These are phyloP conservation scores for Odontomyia ornata DNA, from an alignment of 2,888 invertebrate genomes.

Conservation along the genomic window DNA sequence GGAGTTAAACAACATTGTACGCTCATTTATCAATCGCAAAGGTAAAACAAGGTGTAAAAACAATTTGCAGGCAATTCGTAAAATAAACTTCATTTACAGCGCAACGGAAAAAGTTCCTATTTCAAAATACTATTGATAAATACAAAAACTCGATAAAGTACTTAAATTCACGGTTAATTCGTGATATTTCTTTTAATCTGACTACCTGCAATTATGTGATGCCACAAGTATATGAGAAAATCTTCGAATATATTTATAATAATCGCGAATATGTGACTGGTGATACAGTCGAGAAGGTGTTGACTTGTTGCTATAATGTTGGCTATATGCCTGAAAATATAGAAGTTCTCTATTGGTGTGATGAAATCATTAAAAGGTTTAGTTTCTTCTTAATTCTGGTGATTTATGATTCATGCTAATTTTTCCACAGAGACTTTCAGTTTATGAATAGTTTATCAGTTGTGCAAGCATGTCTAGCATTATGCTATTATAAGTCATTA, in stretches of 20 bases:
- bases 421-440: constrained; percentile 66
- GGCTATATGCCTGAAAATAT: constrained; percentile 65
- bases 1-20: constrained; percentile 59
- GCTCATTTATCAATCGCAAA: constrained; percentile 59
- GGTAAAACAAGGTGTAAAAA: constrained; percentile 53
- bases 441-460: constrained; percentile 66
- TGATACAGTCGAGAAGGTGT: constrained; percentile 66
- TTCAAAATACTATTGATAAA: constrained; percentile 59
- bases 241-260: constrained; percentile 64
- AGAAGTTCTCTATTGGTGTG: constrained; percentile 61
- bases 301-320: constrained; percentile 65
- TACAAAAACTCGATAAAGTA: constrained; percentile 57
- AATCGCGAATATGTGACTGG: constrained; percentile 64
- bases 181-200: constrained; percentile 64
- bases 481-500: constrained; percentile 67
- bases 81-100: constrained; percentile 53
- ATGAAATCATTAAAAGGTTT: constrained; percentile 65
- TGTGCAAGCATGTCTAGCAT: constrained; percentile 66
- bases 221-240: constrained; percentile 64
- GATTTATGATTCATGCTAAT: constrained; percentile 8
- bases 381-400: not conserved
- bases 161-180: constrained; percentile 65
- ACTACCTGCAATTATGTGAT: constrained; percentile 62
- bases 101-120: constrained; percentile 59
- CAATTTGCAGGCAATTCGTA: not conserved